A percentile compares a stretch with the other conserved stretches of the same genome.
Evolutionary conservation across 1,140 invertebrate species (phyloP).

Genomic region (Aphelinus certus): DNA sequence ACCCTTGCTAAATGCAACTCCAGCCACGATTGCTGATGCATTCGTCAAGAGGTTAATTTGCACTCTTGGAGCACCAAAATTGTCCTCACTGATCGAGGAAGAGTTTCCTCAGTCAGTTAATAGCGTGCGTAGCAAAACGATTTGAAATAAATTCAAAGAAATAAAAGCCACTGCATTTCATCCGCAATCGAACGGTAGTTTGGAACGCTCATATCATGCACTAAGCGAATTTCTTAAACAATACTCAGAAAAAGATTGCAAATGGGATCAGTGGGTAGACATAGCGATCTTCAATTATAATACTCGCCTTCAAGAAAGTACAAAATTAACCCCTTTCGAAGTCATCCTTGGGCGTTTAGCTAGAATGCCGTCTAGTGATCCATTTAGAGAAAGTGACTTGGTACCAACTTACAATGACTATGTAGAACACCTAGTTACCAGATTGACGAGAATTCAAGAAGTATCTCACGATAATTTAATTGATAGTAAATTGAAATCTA

Average conservation of each 20-base stretch:
- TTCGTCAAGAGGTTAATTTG: constrained; percentile 47
- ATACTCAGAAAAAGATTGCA: constrained; percentile 27
- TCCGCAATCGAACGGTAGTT: constrained; percentile 50
- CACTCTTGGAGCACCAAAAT: constrained; percentile 46
- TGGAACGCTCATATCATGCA: constrained; percentile 55
- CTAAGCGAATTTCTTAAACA: constrained; percentile 47
- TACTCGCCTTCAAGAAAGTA: no score
- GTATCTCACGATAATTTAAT: no score
- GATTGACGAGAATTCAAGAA: no score
- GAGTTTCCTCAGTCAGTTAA: constrained; percentile 44
- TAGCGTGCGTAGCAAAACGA: constrained; percentile 43
- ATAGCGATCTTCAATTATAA: no score
- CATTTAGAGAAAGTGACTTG: no score
- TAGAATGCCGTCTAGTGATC: no score
- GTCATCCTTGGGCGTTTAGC: no score
- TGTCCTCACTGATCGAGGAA: constrained; percentile 49
- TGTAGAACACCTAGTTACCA: no score
- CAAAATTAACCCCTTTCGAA: neutral
- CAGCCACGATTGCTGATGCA: constrained; percentile 41
- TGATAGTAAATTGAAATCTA: no score
- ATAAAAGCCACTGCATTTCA: neutral
- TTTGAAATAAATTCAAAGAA: neutral
- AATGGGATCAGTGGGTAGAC: no score
- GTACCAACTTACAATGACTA: no score
- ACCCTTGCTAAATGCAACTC: constrained; percentile 38